phyloP scores from a whole-genome alignment of 2,797 vertebrate genomes.

The Danio albolineatus region DNA sequence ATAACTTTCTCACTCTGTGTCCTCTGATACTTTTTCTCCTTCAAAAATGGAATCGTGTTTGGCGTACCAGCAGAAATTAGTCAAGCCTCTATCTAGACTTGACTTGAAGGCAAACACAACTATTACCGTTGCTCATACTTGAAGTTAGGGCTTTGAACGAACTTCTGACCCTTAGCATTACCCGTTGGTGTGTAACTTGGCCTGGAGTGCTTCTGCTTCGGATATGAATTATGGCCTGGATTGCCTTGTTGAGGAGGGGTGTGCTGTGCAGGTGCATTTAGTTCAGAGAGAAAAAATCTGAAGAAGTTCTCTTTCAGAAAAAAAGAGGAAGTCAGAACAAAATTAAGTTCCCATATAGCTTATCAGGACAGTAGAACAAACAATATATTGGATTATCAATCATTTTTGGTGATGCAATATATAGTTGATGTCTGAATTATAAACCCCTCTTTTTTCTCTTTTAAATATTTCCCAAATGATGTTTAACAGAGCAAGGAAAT shows the following conservation, averaged over 20 bases:
- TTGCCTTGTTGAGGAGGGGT: neutral
- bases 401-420: too few species aligned
- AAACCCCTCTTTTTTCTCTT: too few species aligned
- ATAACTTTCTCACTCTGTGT: conserved; percentile 41
- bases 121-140: conserved; percentile 15
- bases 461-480: too few species aligned
- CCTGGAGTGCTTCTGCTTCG: neutral
- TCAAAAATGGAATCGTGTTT: conserved; percentile 54
- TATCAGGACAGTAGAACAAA: too few species aligned
- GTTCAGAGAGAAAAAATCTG: neutral
- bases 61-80: conserved; percentile 50
- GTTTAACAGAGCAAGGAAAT: too few species aligned
- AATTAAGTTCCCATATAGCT: too few species aligned
- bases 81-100: conserved; percentile 45
- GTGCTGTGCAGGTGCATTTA: neutral
- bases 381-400: too few species aligned
- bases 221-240: neutral
- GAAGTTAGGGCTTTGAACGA: neutral
- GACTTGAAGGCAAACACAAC: conserved; percentile 7
- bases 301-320: too few species aligned
- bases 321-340: neutral
- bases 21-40: conserved; percentile 53
- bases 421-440: too few species aligned
- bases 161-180: conserved; percentile 2
- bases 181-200: neutral